Percentiles rank a stretch among this genome's conserved stretches.
Evolutionary conservation across 2,797 vertebrate genomes (phyloP).

Genomic region (Anguilla anguilla): DNA sequence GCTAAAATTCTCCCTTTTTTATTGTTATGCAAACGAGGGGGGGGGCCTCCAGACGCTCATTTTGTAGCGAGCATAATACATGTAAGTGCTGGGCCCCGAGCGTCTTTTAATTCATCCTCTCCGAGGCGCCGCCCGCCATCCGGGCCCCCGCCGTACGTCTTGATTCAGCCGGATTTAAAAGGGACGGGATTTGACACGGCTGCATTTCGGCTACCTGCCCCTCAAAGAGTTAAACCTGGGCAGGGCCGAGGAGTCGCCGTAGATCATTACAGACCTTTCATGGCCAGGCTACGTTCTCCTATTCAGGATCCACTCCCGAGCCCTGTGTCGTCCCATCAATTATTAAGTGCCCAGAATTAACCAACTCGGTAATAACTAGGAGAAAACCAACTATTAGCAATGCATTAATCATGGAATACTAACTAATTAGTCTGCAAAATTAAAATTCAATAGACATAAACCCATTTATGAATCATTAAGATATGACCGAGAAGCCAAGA

Average conservation of each 20-base stretch:
- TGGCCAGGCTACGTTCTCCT: background rate
- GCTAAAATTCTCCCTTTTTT: constrained; percentile 1
- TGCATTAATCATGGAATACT: constrained; percentile 42
- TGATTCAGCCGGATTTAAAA: constrained; percentile 22
- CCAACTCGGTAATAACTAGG: constrained; percentile 40
- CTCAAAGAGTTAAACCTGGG: constrained; percentile 19
- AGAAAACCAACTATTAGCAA: constrained; percentile 42
- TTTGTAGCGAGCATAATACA: constrained; percentile 22
- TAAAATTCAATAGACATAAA: constrained; percentile 40
- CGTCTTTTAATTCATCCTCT: constrained; percentile 18
- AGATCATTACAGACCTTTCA: background rate
- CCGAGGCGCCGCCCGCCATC: background rate
- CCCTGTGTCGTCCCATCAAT: constrained; percentile 29
- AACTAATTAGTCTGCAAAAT: constrained; percentile 38
- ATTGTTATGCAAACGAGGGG: constrained; percentile 22
- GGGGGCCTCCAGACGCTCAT: constrained; percentile 9
- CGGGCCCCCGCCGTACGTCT: constrained; percentile 15
- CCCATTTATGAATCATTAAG: constrained; percentile 33
- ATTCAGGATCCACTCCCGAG: constrained; percentile 19
- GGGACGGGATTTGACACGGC: background rate
- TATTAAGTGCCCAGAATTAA: constrained; percentile 37
- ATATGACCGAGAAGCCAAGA: constrained; percentile 28
- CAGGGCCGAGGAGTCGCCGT: constrained; percentile 9
- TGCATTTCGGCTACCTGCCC: background rate
- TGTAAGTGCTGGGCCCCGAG: background rate